A percentile compares a stretch with the other conserved stretches of the same genome.
These are phyloP conservation scores for Hyles lineata DNA, from an alignment of 2,888 invertebrate species.

Conservation along the genomic window DNA sequence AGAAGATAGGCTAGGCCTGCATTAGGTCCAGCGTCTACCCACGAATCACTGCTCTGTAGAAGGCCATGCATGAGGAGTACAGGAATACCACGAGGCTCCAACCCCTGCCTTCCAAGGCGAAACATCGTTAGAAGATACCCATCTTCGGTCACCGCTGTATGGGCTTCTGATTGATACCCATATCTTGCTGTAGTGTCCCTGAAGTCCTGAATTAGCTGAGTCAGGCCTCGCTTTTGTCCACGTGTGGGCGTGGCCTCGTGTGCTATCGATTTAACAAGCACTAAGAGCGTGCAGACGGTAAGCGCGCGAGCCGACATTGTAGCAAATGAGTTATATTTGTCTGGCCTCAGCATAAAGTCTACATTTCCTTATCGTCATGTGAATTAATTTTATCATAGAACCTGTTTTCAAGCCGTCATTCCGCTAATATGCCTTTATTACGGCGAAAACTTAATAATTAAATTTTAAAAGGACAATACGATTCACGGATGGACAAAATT, in stretches of 20 bases:
- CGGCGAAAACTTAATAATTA: no score
- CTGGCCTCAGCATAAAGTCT: not conserved
- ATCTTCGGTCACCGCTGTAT: conserved; percentile 63
- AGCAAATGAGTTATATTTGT: not conserved
- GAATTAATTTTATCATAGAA: not conserved
- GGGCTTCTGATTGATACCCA: conserved; percentile 62
- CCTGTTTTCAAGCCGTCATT: not conserved
- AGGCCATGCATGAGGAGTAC: conserved; percentile 71
- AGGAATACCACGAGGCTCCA: conserved; percentile 43
- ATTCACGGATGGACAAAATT: no score
- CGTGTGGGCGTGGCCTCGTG: not conserved
- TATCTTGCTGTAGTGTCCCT: conserved; percentile 42
- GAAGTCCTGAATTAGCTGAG: conserved; percentile 36
- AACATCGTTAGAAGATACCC: conserved; percentile 66
- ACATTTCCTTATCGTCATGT: not conserved
- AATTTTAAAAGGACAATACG: no score
- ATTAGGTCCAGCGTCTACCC: conserved; percentile 65
- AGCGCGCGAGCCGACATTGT: conserved; percentile 4
- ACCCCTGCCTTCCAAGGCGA: conserved; percentile 37
- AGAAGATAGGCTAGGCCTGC: conserved; percentile 54
- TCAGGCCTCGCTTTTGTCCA: not conserved
- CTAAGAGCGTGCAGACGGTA: not conserved
- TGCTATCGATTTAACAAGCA: no score
- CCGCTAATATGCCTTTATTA: not conserved
- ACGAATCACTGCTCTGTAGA: conserved; percentile 64